A percentile compares a stretch with the other conserved stretches of the same genome.
Evolutionary conservation across 2,888 invertebrate genomes (phyloP).

Genomic region (Catocala nupta): DNA sequence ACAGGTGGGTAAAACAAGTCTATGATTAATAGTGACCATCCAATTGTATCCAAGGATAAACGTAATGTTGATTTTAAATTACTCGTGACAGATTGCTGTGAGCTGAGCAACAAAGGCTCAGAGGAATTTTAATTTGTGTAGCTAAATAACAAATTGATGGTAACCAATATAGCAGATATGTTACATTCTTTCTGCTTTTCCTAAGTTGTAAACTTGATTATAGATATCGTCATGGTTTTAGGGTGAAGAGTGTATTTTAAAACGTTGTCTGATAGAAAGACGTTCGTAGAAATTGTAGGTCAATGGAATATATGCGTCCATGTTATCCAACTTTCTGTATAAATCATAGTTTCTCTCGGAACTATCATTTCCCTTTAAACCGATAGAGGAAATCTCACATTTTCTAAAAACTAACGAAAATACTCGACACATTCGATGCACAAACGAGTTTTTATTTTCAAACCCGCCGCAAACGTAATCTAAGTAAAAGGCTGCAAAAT

Average conservation of each 20-base stretch:
- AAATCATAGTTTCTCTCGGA: conserved; percentile 29
- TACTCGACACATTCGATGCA: conserved; percentile 57
- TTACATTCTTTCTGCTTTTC: conserved; percentile 48
- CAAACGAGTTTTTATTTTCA: conserved; percentile 71
- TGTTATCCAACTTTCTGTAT: conserved; percentile 33
- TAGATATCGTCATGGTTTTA: conserved; percentile 43
- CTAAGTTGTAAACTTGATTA: conserved; percentile 48
- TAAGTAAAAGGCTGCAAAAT: conserved; percentile 87
- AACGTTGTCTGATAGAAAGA: neutral
- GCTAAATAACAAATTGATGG: conserved; percentile 49
- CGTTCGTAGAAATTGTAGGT: conserved; percentile 12
- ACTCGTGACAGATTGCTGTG: conserved; percentile 53
- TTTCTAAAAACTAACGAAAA: conserved; percentile 47
- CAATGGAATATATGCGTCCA: conserved; percentile 3
- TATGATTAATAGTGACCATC: conserved; percentile 50
- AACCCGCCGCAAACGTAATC: conserved; percentile 75
- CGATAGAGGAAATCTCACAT: conserved; percentile 26
- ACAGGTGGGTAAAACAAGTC: conserved; percentile 37
- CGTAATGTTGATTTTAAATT: conserved; percentile 53
- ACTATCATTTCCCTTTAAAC: conserved; percentile 29
- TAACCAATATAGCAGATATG: conserved; percentile 47
- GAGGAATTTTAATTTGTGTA: conserved; percentile 54
- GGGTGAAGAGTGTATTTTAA: conserved; percentile 19
- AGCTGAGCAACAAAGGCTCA: conserved; percentile 51
- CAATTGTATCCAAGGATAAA: conserved; percentile 48